phyloP scores from a whole-genome alignment of 2,113 vertebrate genomes.

The Hystrix cristata region DNA sequence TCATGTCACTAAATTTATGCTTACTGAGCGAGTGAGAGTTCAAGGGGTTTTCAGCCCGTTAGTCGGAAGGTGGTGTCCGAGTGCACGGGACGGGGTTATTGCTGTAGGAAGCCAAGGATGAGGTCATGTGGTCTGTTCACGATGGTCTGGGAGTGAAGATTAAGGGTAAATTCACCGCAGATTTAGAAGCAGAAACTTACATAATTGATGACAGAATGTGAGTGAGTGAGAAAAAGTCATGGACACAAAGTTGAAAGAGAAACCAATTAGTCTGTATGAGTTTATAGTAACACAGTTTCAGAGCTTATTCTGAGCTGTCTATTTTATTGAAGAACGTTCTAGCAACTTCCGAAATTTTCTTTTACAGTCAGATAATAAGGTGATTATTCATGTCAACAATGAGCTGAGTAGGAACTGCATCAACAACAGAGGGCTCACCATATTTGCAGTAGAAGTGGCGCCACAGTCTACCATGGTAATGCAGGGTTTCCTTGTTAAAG shows the following conservation, averaged over 20 bases:
- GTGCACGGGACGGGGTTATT: not conserved
- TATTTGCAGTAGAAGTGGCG: conserved; percentile 96
- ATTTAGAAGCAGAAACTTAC: not conserved
- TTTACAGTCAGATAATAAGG: conserved; percentile 93
- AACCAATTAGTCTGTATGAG: not conserved
- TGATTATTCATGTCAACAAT: conserved; percentile 94
- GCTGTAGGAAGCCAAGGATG: not conserved
- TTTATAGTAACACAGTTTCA: not conserved
- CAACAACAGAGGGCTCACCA: conserved; percentile 92
- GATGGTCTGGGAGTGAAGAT: conserved; percentile 24
- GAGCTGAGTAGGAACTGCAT: conserved; percentile 95
- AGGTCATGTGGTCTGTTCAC: not conserved
- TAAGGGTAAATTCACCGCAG: not conserved
- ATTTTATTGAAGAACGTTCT: conserved; percentile 44
- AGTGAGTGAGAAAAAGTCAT: not conserved
- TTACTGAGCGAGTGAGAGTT: not conserved
- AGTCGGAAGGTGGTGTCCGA: not conserved
- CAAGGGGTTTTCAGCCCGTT: not conserved
- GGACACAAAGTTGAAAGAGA: not conserved
- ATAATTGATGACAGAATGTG: not conserved
- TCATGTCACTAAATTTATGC: not conserved
- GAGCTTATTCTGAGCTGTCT: not conserved
- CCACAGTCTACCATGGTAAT: conserved; percentile 93
- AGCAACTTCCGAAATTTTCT: conserved; percentile 71
- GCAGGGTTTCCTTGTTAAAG: conserved; percentile 53